Conservation (phyloP, 2,888 invertebrate species). For the Macrosiphum euphorbiae region DNA sequence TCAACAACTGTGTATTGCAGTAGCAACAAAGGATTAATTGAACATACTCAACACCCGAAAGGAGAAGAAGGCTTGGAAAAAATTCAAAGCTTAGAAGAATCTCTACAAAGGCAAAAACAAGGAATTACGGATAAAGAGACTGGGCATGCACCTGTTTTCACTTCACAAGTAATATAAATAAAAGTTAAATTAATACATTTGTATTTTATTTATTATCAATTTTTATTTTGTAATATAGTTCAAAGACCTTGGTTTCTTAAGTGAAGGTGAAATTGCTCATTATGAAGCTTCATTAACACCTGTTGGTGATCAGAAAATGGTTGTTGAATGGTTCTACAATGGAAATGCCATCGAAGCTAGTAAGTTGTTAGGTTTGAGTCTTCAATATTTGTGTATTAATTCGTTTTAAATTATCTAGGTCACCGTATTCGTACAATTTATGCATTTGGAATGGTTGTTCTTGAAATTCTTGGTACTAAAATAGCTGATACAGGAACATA, state of each 20-base stretch:
- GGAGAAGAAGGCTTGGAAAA: slow-evolving; percentile 93
- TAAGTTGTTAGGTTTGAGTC: slow-evolving; percentile 67
- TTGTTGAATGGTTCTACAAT: slow-evolving; percentile 96
- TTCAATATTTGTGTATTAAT: neutral
- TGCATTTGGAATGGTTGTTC: slow-evolving; percentile 97
- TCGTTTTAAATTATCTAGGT: slow-evolving; percentile 69
- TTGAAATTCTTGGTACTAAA: slow-evolving; percentile 95
- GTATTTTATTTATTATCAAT: neutral
- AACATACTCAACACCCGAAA: slow-evolving; percentile 93
- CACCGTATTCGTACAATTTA: slow-evolving; percentile 93
- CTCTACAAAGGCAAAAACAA: slow-evolving; percentile 80
- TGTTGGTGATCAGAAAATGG: slow-evolving; percentile 92
- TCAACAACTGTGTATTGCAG: slow-evolving; percentile 89
- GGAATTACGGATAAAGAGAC: slow-evolving; percentile 80
- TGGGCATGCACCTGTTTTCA: slow-evolving; percentile 89
- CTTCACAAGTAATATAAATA: slow-evolving; percentile 74
- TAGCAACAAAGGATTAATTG: slow-evolving; percentile 85
- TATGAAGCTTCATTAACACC: slow-evolving; percentile 97
- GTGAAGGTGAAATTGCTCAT: slow-evolving; percentile 96
- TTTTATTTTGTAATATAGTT: slow-evolving; percentile 73
- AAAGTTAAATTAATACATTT: neutral
- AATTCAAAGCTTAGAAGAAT: slow-evolving; percentile 91
- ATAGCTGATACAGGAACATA: slow-evolving; percentile 92
- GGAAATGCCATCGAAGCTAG: slow-evolving; percentile 89
- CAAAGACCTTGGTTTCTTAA: slow-evolving; percentile 84